phyloP scores from a whole-genome alignment of 2,797 vertebrate genomes.

The Sebastiscus albofasciatus region DNA sequence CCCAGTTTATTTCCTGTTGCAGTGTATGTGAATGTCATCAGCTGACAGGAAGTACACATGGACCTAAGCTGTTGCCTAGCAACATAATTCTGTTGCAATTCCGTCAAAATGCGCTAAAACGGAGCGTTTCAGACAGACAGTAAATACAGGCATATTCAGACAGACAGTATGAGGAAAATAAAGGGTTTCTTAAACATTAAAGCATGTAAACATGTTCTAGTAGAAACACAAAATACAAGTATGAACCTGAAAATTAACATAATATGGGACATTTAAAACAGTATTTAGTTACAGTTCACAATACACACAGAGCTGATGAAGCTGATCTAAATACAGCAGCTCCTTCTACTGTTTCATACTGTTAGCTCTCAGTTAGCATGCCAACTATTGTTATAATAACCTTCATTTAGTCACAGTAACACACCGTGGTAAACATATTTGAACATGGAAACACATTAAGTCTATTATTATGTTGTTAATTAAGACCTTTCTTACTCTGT shows the following conservation, averaged over 20 bases:
- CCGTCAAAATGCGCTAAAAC: no score
- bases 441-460: not conserved
- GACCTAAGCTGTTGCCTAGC: no score
- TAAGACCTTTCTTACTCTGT: constrained; percentile 7
- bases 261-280: not conserved
- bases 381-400: constrained; percentile 37
- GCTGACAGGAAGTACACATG: accelerated
- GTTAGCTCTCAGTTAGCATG: constrained; percentile 49
- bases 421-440: accelerated
- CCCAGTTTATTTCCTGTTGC: no score
- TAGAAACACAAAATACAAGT: no score
- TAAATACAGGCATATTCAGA: accelerated
- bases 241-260: no score
- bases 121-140: no score
- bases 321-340: not conserved
- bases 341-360: not conserved
- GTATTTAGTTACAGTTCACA: accelerated
- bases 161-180: no score
- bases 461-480: constrained; percentile 34
- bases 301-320: accelerated
- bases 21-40: no score
- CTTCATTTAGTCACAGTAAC: not conserved
- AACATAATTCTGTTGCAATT: no score
- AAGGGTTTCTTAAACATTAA: no score
- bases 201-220: no score